Base-by-base conservation (phyloP, 2,888 invertebrate species). In the Drosophila kambysellisi region DNA sequence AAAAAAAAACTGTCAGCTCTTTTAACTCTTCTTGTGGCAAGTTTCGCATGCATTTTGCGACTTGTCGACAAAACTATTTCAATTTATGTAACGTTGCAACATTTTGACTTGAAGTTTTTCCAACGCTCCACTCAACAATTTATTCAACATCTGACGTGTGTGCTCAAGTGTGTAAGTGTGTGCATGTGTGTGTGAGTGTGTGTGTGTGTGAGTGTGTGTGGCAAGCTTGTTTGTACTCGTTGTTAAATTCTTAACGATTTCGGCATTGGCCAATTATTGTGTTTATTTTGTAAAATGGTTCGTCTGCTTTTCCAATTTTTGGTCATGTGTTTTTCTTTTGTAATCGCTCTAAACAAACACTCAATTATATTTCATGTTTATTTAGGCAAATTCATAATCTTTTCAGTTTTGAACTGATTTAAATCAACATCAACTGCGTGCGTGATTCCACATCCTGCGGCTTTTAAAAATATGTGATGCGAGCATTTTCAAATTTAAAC, bases 41-140 rank as follows among this genome's bases (percentile, higher is more conserved):
- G 81, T 88, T 83, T 75, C 54, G 59, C 67, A 68, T 76, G 83
- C 78, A 83, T 74, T 60, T 79, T 73, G 71, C 48, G 74, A 81
- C 70, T 71, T 71, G 87, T 83, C 79, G 61, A 66, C 70, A 70
- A 71, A 89, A 85, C 85, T 89, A 85, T 87, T 89, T 82, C 80
- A 84, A 85, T 85, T 85, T 83, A 82, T 86, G 76, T 83, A 75
- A 77, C 74, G 62, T 75, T 74, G 76, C 70, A 81, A 79, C 74
- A 69, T 74, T 72, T 72, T 63, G 70, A 70, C 70, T 61, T 58
- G 53, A 69, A 50, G 65, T 76, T 61, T 67, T 63, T 48, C 48
- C 25, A 43, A 61, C 43, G 57, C 54, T 37, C 57, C 20, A 39
- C 37, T 46, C 8, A 59, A 37, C 51, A 68, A 71, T 56, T 59